Percentiles rank a stretch among this genome's conserved stretches.
Evolutionary conservation across 2,113 vertebrate species (phyloP).

Genomic region (Carettochelys insculpta): DNA sequence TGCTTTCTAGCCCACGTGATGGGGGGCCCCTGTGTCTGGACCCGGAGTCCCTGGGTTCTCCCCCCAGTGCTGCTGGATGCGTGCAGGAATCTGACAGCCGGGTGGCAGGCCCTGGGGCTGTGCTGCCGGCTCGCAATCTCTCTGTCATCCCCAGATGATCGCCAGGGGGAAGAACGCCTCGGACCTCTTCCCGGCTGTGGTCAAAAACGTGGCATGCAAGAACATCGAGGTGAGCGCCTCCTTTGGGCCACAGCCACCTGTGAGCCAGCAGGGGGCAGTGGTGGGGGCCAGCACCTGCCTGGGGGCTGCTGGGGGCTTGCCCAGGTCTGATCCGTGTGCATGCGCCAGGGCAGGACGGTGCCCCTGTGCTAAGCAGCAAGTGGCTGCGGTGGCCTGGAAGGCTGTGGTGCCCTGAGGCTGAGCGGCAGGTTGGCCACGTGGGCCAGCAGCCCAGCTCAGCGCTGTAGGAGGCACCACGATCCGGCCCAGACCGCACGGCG

Average conservation of each 20-base stretch:
- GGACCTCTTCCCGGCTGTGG: conserved; percentile 96
- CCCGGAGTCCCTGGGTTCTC: neutral
- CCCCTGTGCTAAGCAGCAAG: neutral
- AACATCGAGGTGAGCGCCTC: conserved; percentile 91
- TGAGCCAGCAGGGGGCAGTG: neutral
- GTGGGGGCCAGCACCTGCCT: no score
- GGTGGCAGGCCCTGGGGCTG: neutral
- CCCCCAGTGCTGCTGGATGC: neutral
- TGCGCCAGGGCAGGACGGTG: neutral
- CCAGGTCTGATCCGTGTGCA: neutral
- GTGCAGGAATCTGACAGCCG: neutral
- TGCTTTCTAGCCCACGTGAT: neutral
- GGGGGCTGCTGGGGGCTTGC: no score
- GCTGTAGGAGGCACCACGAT: no score
- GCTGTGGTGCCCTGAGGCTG: neutral
- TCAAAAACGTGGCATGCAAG: conserved; percentile 98
- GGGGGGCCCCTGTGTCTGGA: neutral
- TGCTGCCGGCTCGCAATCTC: neutral
- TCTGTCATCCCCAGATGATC: conserved; percentile 86
- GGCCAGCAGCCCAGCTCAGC: no score
- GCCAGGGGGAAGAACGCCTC: conserved; percentile 97
- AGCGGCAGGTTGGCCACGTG: neutral
- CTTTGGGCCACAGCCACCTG: no score
- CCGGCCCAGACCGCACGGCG: neutral
- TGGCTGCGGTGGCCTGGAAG: neutral